phyloP scores from a whole-genome alignment of 2,888 invertebrate species.

The Drosophila prolongata region DNA sequence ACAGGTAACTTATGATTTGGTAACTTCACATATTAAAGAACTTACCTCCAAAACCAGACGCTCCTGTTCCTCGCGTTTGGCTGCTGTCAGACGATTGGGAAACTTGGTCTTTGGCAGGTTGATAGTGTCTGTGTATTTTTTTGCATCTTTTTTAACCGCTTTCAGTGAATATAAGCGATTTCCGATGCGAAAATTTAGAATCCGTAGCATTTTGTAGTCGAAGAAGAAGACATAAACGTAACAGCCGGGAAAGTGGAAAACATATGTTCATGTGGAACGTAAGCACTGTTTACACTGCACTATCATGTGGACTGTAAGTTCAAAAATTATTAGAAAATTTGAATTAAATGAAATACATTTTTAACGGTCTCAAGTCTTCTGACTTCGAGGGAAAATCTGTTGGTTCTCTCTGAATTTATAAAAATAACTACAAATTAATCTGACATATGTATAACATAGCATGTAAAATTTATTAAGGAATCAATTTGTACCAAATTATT shows the following conservation, averaged over 20 bases:
- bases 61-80: slow-evolving; percentile 87
- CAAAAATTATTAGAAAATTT: not conserved
- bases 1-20: not conserved
- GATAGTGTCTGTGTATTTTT: slow-evolving; percentile 86
- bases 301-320: slow-evolving; percentile 1
- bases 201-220: slow-evolving; percentile 56
- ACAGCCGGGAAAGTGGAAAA: slow-evolving; percentile 11
- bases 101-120: slow-evolving; percentile 89
- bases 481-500: no score
- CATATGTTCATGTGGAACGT: slow-evolving; percentile 22
- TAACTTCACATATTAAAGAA: not conserved
- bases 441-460: no score
- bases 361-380: no score
- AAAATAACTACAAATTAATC: no score
- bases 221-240: slow-evolving; percentile 11
- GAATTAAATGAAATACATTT: no score
- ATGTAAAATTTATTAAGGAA: no score
- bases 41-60: slow-evolving; percentile 86
- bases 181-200: slow-evolving; percentile 36
- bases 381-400: no score
- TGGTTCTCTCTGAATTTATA: no score
- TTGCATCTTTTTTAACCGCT: slow-evolving; percentile 70
- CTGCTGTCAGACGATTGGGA: slow-evolving; percentile 86
- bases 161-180: slow-evolving; percentile 78
- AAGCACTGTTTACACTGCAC: not conserved